Conservation (phyloP, 2,888 invertebrate genomes). For the Drosophila histrio region DNA sequence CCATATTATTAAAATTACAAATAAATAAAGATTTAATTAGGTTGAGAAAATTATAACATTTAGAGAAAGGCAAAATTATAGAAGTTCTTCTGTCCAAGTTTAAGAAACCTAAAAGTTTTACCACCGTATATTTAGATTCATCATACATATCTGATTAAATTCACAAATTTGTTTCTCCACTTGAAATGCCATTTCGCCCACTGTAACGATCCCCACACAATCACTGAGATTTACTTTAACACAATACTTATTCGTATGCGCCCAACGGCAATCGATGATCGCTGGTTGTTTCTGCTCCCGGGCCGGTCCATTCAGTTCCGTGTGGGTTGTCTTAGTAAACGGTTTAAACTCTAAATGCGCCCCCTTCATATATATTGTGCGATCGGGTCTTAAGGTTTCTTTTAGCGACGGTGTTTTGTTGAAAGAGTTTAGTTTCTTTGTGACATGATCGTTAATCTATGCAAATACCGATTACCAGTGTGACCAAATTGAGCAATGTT, state of each 20-base stretch:
- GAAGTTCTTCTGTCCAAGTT: no score
- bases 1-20: no score
- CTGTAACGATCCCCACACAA: constrained; percentile 45
- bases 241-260: constrained; percentile 55
- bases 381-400: neutral
- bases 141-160: no score
- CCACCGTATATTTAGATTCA: no score
- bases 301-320: constrained; percentile 73
- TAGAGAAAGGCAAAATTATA: no score
- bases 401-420: constrained; percentile 60
- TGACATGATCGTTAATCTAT: constrained; percentile 26
- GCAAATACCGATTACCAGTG: constrained; percentile 8
- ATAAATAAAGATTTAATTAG: neutral
- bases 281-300: constrained; percentile 57
- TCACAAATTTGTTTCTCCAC: neutral
- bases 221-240: constrained; percentile 66
- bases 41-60: neutral
- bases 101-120: no score
- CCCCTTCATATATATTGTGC: constrained; percentile 3
- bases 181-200: constrained; percentile 23
- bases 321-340: constrained; percentile 79
- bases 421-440: neutral
- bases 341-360: constrained; percentile 58
- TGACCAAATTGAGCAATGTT: constrained; percentile 53
- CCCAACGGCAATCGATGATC: constrained; percentile 73